Conservation (phyloP, 2,797 vertebrate species). For the Brachymystax lenok region DNA sequence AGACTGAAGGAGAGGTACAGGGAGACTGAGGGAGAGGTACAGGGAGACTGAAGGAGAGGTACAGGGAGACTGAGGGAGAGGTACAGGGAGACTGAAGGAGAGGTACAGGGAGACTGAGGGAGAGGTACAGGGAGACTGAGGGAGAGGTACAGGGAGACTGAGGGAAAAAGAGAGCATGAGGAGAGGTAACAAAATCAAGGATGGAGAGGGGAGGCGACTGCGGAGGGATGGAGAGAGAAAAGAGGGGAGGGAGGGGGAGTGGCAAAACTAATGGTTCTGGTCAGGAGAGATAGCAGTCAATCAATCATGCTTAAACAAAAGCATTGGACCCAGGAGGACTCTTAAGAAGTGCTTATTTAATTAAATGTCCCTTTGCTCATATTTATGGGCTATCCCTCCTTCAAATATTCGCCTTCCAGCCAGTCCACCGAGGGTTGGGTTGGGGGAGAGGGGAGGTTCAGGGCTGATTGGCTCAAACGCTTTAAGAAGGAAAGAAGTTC, state of each 20-base stretch:
- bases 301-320: slow-evolving; percentile 99
- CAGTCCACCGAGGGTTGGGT: slow-evolving; percentile 75
- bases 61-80: too few species aligned
- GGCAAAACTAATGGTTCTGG: slow-evolving; percentile 78
- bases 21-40: not conserved
- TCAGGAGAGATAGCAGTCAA: slow-evolving; percentile 81
- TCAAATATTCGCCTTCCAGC: slow-evolving; percentile 93
- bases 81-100: not conserved
- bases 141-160: too few species aligned
- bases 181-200: slow-evolving; percentile 18
- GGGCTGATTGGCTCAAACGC: too few species aligned
- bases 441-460: not conserved
- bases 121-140: not conserved
- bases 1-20: too few species aligned
- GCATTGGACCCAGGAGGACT: slow-evolving; percentile 90
- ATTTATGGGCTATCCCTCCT: slow-evolving; percentile 93
- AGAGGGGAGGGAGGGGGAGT: slow-evolving; percentile 48
- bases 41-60: not conserved
- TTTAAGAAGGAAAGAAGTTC: too few species aligned
- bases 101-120: too few species aligned
- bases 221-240: slow-evolving; percentile 22
- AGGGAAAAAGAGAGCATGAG: slow-evolving; percentile 13
- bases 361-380: slow-evolving; percentile 98
- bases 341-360: slow-evolving; percentile 99
- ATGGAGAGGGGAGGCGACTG: slow-evolving; percentile 14